Percentiles rank a stretch among this genome's conserved stretches.
These are phyloP conservation scores for Oplegnathus fasciatus DNA, from an alignment of 2,113 vertebrate species.

Conservation along the genomic window DNA sequence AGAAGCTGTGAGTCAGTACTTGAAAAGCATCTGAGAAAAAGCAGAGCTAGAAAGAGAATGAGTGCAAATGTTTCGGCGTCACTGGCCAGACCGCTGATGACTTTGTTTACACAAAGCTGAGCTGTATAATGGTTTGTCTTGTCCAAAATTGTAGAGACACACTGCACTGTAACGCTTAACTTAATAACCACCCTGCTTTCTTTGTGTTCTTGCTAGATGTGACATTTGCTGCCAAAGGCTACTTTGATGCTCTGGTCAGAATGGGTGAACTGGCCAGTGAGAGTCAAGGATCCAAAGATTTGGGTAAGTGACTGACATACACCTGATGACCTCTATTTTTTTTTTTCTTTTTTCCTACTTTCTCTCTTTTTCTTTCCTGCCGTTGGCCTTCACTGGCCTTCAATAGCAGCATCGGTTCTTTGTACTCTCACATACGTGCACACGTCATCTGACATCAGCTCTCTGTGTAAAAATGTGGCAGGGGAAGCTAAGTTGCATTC, in stretches of 20 bases:
- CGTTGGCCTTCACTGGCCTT: background rate
- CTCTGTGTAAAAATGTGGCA: constrained; percentile 15
- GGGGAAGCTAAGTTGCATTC: constrained; percentile 24
- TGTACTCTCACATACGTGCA: background rate
- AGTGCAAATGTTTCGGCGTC: background rate
- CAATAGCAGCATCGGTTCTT: background rate
- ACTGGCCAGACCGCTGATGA: background rate
- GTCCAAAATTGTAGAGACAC: background rate
- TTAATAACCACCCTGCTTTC: constrained; percentile 1
- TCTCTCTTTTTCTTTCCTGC: background rate
- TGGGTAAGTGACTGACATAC: constrained; percentile 88
- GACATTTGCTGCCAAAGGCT: constrained; percentile 97
- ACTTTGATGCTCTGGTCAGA: constrained; percentile 98
- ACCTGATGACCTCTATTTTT: background rate
- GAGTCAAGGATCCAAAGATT: constrained; percentile 98
- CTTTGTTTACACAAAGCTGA: constrained; percentile 28
- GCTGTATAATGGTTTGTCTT: background rate
- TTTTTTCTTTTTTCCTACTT: background rate
- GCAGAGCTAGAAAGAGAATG: background rate
- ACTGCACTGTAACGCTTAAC: constrained; percentile 5
- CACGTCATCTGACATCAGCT: background rate
- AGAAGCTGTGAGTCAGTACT: constrained; percentile 36
- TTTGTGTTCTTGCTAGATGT: constrained; percentile 85
- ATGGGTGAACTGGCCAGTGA: constrained; percentile 99
- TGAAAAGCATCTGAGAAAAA: constrained; percentile 13